Conservation (phyloP, 1,140 invertebrate species). For the Tetramorium parvispinum region DNA sequence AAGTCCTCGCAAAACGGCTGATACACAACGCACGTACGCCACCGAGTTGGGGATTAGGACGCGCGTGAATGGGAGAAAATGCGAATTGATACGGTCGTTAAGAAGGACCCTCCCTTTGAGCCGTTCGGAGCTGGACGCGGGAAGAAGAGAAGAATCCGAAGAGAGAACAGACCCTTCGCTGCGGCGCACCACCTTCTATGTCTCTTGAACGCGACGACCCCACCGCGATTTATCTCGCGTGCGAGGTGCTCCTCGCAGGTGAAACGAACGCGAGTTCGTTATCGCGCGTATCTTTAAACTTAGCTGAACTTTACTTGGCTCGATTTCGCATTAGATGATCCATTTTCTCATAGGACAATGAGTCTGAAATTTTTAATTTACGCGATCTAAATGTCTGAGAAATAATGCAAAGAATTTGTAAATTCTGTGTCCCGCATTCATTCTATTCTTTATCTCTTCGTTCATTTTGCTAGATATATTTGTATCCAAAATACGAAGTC, state of each 20-base stretch:
- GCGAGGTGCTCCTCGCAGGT: conserved; percentile 26
- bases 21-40: conserved; percentile 56
- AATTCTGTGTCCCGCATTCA: not conserved
- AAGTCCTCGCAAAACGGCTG: conserved; percentile 64
- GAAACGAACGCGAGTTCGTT: conserved; percentile 9
- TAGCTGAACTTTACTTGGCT: not conserved
- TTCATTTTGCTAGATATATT: not conserved
- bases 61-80: conserved; percentile 77
- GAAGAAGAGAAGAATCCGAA: conserved; percentile 40
- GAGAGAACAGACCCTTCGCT: conserved; percentile 46
- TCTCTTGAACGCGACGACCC: not conserved
- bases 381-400: not conserved
- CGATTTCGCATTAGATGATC: not conserved
- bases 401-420: not conserved
- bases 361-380: not conserved
- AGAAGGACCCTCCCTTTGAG: conserved; percentile 74
- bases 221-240: conserved; percentile 62
- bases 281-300: not conserved
- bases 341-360: not conserved
- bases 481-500: not conserved
- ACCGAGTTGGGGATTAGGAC: conserved; percentile 75
- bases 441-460: not conserved
- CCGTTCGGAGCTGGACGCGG: conserved; percentile 39
- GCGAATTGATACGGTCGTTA: conserved; percentile 80
- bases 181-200: conserved; percentile 1